Percentiles rank a stretch among this genome's conserved stretches.
These are phyloP conservation scores for Callorhinus ursinus DNA, from an alignment of 2,113 vertebrate species.

Conservation along the genomic window DNA sequence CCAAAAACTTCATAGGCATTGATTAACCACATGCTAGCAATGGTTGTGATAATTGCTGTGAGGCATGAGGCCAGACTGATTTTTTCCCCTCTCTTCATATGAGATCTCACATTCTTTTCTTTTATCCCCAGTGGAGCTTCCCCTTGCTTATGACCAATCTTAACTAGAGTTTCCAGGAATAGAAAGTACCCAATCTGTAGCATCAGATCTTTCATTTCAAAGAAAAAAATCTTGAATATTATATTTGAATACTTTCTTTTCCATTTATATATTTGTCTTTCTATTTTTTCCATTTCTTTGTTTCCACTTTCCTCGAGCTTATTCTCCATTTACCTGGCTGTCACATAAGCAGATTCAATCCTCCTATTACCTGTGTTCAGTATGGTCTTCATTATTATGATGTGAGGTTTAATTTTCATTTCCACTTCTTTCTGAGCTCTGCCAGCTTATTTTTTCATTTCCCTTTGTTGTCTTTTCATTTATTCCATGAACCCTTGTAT, in stretches of 20 bases:
- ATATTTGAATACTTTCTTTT: background rate
- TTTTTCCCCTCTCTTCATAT: background rate
- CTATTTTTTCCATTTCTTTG: background rate
- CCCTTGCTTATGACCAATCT: background rate
- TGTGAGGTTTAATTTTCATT: constrained; percentile 22
- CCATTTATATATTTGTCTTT: background rate
- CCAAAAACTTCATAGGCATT: background rate
- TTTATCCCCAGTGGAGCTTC: background rate
- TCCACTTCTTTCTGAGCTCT: constrained; percentile 16
- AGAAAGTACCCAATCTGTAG: background rate
- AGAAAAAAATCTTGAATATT: background rate
- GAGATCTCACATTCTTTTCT: background rate
- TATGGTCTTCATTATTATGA: background rate
- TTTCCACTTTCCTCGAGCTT: background rate
- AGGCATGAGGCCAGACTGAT: background rate
- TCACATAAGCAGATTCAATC: background rate
- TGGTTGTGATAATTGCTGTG: background rate
- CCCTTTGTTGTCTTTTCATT: constrained; percentile 36
- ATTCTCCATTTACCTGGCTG: background rate
- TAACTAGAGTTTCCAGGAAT: background rate
- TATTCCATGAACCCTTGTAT: background rate
- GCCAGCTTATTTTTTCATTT: constrained; percentile 33
- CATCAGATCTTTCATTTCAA: background rate
- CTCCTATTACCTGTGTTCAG: background rate
- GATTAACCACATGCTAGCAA: background rate